Base-by-base conservation (phyloP, 2,888 invertebrate species). In the Alloplasta piceator region DNA sequence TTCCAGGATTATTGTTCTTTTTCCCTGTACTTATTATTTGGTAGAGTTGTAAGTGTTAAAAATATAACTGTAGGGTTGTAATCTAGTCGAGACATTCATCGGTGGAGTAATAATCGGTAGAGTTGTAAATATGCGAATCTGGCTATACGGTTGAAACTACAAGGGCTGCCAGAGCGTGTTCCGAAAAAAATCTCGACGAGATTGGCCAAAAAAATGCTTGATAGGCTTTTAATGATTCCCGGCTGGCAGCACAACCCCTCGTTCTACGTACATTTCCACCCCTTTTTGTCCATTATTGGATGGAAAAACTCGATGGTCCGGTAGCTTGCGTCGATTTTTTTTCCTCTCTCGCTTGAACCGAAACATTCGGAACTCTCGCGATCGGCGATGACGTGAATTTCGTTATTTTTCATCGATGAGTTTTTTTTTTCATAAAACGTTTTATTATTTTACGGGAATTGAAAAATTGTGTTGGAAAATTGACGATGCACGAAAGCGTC, bases 141-240 rank as follows among this genome's bases (percentile, higher is more conserved):
- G n/a, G n/a, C n/a, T 26, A 26, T 26, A 26, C 26, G 26, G 26
- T 26, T 26, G 26, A n/a, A n/a, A n/a, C n/a, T 26, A 26, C 26
- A 26, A 26, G 26, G 26, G 26, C 26, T 3, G 3, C 1, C 26
- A 3, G 38, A 50, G 4, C 43, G 43, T 4, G 7, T 10, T 5
- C 26, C 56, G 14, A 7, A 4, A 61, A 78, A 79, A 74, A 79
- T 79, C 58, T 50, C 64, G 68, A 79, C 70, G 74, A 64, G 79
- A 79, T 63, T 41, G 70, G 64, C 74, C 74, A 74, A 43, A 43
- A 26, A 78, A 78, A 78, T 78, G 56, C 68, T 73, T 73, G 78
- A 78, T 78, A 64, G 70, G 79, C 79, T 74, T 79, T 79, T 79
- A 74, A 79, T 79, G 79, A 79, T 74, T 79, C 70, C 70, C 74